These are phyloP conservation scores for Esox niger DNA, from an alignment of 2,113 vertebrate genomes.

Conservation along the genomic window DNA sequence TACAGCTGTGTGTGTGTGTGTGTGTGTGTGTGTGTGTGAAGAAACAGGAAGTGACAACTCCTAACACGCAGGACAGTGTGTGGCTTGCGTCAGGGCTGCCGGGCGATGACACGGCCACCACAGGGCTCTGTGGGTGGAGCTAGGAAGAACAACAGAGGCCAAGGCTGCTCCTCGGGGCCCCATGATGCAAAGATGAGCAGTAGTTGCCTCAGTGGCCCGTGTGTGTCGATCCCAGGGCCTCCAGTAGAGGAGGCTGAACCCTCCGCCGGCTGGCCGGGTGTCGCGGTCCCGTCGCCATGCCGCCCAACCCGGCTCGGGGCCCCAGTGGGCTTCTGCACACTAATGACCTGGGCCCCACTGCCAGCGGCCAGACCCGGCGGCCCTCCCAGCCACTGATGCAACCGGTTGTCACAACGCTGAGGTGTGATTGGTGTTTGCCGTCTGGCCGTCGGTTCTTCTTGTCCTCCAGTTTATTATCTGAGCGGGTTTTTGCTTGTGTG, in stretches of 20 bases:
- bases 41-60: no score
- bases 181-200: slow-evolving; percentile 49
- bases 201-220: slow-evolving; percentile 37
- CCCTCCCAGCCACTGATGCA: slow-evolving; percentile 19
- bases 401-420: slow-evolving; percentile 36
- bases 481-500: not conserved
- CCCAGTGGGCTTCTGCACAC: slow-evolving; percentile 22
- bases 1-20: not conserved
- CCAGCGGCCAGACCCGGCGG: not conserved
- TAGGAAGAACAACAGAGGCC: slow-evolving; percentile 27
- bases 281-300: not conserved
- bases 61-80: slow-evolving; percentile 10
- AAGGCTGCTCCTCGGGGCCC: slow-evolving; percentile 41
- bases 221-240: no score
- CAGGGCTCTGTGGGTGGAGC: slow-evolving; percentile 40
- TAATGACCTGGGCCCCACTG: slow-evolving; percentile 41
- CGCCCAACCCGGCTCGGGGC: slow-evolving; percentile 14
- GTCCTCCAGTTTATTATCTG: no score
- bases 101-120: slow-evolving; percentile 3
- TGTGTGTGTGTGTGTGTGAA: slow-evolving; percentile 3
- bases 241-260: not conserved
- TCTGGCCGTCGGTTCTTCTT: no score
- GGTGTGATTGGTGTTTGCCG: slow-evolving; percentile 41
- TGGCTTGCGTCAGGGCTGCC: slow-evolving; percentile 44
- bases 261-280: not conserved